phyloP scores from a whole-genome alignment of 2,888 invertebrate species.

The Timema cristinae region DNA sequence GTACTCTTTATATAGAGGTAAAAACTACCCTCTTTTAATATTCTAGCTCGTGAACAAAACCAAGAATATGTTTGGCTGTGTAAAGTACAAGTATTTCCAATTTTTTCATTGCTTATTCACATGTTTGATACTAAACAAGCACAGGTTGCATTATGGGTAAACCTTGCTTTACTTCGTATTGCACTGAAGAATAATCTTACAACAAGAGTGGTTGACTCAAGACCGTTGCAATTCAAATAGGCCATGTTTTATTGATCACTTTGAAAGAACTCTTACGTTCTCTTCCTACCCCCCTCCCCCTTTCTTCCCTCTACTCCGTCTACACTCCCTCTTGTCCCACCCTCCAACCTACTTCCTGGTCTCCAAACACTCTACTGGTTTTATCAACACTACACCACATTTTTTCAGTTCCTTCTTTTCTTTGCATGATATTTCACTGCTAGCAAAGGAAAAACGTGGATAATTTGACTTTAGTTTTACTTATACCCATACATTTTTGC shows the following conservation, averaged over 20 bases:
- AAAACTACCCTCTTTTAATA: too few relatives aligned
- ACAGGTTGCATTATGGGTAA: background rate
- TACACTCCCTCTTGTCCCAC: conserved; percentile 13
- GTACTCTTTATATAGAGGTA: too few relatives aligned
- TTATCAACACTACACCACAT: too few relatives aligned
- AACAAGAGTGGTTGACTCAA: conserved; percentile 18
- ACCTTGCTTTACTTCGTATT: background rate
- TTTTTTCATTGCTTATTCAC: conserved; percentile 27
- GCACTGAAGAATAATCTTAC: background rate
- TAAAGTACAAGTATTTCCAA: conserved; percentile 29
- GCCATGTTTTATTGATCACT: conserved; percentile 36
- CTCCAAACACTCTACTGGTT: too few relatives aligned
- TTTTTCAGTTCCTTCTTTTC: too few relatives aligned
- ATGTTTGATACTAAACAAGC: conserved; percentile 6
- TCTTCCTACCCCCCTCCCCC: conserved; percentile 23
- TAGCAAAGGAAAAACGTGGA: too few relatives aligned
- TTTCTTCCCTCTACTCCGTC: conserved; percentile 15
- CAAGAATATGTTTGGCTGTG: background rate
- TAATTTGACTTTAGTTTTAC: too few relatives aligned
- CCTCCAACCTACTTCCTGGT: background rate
- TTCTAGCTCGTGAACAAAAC: too few relatives aligned
- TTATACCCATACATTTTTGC: too few relatives aligned
- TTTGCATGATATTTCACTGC: too few relatives aligned
- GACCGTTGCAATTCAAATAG: conserved; percentile 33
- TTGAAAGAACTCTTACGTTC: conserved; percentile 29